Evolutionary conservation across 2,113 vertebrate genomes (phyloP).

Genomic region (Corythornis cristatus): DNA sequence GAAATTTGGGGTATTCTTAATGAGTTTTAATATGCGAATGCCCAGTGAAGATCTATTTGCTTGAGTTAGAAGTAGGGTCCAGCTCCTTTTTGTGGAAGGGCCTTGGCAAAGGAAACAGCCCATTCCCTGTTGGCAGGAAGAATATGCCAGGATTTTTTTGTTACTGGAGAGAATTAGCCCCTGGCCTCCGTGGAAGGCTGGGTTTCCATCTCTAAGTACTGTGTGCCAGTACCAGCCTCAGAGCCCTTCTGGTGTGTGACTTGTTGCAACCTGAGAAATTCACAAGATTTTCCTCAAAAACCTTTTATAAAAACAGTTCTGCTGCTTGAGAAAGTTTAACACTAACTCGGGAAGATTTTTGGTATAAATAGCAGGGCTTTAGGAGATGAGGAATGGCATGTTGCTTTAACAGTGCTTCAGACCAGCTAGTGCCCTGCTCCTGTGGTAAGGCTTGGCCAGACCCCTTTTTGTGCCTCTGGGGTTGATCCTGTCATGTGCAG

Average conservation of each 20-base stretch:
- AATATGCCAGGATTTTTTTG: not conserved
- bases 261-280: conserved; percentile 54
- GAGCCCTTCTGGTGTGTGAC: conserved; percentile 39
- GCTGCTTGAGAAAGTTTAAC: conserved; percentile 11
- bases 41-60: not conserved
- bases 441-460: not conserved
- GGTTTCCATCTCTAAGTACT: conserved; percentile 1
- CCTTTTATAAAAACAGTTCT: conserved; percentile 23
- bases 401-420: not conserved
- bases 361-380: not conserved
- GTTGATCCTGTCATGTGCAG: not conserved
- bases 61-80: not conserved
- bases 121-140: not conserved
- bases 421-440: not conserved
- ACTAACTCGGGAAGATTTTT: not conserved
- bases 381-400: not conserved
- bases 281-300: conserved; percentile 39
- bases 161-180: not conserved
- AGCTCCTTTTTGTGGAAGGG: not conserved
- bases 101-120: not conserved
- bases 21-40: not conserved
- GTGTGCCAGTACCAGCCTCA: conserved; percentile 18
- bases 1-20: not conserved
- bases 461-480: not conserved
- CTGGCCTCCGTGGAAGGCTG: not conserved